phyloP scores from a whole-genome alignment of 2,113 vertebrate genomes.

The Raja brachyura region DNA sequence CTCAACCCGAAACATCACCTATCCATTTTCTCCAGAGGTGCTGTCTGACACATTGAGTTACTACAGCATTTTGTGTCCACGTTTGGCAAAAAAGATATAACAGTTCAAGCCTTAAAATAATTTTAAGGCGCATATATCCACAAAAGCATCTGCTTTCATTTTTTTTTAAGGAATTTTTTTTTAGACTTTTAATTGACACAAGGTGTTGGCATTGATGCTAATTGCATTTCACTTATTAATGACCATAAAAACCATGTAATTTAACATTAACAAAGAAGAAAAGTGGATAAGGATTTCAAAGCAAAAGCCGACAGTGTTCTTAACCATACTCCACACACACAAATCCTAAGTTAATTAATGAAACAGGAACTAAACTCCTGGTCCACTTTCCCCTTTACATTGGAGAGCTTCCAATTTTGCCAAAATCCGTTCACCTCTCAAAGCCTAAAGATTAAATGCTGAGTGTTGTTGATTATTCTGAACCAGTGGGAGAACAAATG shows the following conservation, averaged over 20 bases:
- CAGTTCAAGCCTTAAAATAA: no score
- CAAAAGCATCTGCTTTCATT: no score
- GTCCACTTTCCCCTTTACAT: neutral
- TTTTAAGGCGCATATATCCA: no score
- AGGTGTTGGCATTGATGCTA: neutral
- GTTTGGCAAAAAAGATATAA: no score
- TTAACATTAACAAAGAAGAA: no score
- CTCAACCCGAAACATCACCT: no score
- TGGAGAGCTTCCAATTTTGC: neutral
- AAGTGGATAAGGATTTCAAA: neutral
- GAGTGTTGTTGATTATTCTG: neutral
- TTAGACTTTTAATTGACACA: neutral
- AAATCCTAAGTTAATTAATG: neutral
- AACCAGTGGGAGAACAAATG: neutral
- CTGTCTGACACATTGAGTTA: no score
- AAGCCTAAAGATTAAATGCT: neutral
- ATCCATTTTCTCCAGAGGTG: no score
- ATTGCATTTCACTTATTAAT: neutral
- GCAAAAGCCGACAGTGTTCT: neutral
- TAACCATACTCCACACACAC: neutral
- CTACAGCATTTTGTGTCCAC: no score
- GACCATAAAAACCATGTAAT: neutral
- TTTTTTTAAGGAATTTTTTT: neutral
- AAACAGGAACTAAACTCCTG: neutral
- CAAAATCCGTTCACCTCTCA: neutral